Evolutionary conservation across 2,888 invertebrate genomes (phyloP), one percentile per base, ranked within the genome.

Genomic region (Aplocera efformata): DNA sequence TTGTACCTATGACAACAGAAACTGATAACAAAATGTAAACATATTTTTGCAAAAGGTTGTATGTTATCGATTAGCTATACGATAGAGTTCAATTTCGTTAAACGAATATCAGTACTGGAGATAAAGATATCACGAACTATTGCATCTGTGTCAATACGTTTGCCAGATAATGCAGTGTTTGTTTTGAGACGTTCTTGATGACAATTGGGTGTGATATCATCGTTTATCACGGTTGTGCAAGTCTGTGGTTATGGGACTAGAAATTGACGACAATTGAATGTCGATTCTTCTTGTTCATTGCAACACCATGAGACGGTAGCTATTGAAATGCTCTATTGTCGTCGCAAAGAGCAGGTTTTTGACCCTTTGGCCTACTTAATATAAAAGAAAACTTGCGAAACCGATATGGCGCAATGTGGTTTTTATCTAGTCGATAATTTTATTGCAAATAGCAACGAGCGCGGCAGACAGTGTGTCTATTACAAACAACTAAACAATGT

Each of bases 321-420:
- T 36, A 50, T 53, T 53, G 43, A 37, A 35, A 30, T 60, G 49
- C 38, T 50, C 50, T 43, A 56, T 60, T 60, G 60, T 61, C 43
- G 51, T 51, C 42, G 67, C 63, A 69, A 74, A 63, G 56, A 60
- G 48, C 59, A 67, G 80, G 74, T 75, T 72, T 78, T 72, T 76
- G 79, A 79, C 76, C 82, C 62, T 61, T 47, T 73, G 70, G 50
- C 71, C 73, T 60, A 71, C 64, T 79, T 75, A 61, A 58, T 48
- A 48, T 50, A 57, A 31, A 49, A 52, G 50, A 44, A 40, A 38
- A 26, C 40, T 25, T 42, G 53, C 49, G 45, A 41, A 51, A 53
- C 53, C 54, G 48, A 58, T 50, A 54, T 71, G 67, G 64, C 67
- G 56, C 63, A 67, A 66, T 57, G 47, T 52, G n/a, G n/a, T 31